phyloP scores from a whole-genome alignment of 2,797 vertebrate genomes.

The Sebastes matsubarae region DNA sequence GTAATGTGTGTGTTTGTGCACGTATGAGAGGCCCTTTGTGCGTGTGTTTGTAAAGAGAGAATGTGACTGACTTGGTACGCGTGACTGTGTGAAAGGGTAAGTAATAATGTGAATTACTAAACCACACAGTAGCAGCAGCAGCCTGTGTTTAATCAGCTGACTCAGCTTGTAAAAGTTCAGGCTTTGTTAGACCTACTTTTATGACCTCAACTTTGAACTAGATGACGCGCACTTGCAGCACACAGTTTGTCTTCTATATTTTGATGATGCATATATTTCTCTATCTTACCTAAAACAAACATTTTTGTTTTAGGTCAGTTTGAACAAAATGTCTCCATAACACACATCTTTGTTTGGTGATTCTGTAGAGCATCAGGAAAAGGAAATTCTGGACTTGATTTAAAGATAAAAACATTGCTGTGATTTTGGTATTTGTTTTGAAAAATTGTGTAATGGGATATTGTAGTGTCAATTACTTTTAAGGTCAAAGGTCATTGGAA shows the following conservation, averaged over 20 bases:
- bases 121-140: slow-evolving; percentile 42
- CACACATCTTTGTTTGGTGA: not conserved
- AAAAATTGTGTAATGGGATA: not conserved
- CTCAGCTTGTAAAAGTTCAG: not conserved
- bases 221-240: not conserved
- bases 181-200: slow-evolving; percentile 18
- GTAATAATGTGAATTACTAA: slow-evolving; percentile 45
- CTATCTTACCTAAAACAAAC: not conserved
- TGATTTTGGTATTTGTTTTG: not conserved
- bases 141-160: slow-evolving; percentile 57
- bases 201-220: not conserved
- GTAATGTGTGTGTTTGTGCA: slow-evolving; percentile 26
- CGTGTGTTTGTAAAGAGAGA: not conserved
- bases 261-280: not conserved
- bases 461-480: not conserved
- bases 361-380: not conserved
- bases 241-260: not conserved
- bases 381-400: not conserved
- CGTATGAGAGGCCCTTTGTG: slow-evolving; percentile 50
- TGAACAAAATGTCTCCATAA: not conserved
- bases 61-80: slow-evolving; percentile 5
- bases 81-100: slow-evolving; percentile 10
- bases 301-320: not conserved
- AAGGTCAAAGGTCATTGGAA: not conserved
- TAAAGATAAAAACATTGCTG: not conserved